Percentiles rank a stretch among this genome's conserved stretches.
Conservation (phyloP, 2,888 invertebrate genomes). For the Andrena fulva region DNA sequence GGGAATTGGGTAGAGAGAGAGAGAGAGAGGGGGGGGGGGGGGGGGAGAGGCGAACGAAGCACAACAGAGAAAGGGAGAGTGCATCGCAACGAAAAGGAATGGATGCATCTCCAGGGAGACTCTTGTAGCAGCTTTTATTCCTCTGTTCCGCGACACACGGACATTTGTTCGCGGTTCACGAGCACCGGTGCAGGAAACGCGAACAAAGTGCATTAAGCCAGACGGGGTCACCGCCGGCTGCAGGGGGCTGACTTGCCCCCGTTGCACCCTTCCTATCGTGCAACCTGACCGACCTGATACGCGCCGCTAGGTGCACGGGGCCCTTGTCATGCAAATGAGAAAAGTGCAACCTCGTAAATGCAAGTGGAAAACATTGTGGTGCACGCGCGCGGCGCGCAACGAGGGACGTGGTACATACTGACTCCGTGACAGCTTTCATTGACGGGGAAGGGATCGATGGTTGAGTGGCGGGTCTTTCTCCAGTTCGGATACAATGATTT, state of each 20-base stretch:
- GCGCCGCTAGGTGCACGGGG: conserved; percentile 70
- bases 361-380: conserved; percentile 62
- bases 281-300: conserved; percentile 70
- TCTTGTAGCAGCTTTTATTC: conserved; percentile 25
- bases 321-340: conserved; percentile 81
- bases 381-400: conserved; percentile 29
- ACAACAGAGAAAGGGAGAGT: conserved; percentile 34
- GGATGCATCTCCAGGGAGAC: conserved; percentile 45
- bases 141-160: conserved; percentile 2
- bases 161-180: conserved; percentile 35
- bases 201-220: conserved; percentile 63
- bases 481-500: no score
- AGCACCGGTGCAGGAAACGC: conserved; percentile 56
- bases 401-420: conserved; percentile 12
- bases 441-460: background rate
- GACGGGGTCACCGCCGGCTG: conserved; percentile 48
- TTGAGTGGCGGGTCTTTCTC: no score
- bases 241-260: conserved; percentile 62
- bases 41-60: conserved; percentile 4
- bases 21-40: conserved; percentile 31
- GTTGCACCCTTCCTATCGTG: conserved; percentile 46
- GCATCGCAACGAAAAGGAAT: conserved; percentile 46
- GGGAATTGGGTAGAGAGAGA: no score
- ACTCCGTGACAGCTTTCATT: conserved; percentile 6
- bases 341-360: conserved; percentile 75